Percentiles rank a stretch among this genome's conserved stretches.
Evolutionary conservation across 2,797 vertebrate species (phyloP).

Genomic region (Acanthis flammea): DNA sequence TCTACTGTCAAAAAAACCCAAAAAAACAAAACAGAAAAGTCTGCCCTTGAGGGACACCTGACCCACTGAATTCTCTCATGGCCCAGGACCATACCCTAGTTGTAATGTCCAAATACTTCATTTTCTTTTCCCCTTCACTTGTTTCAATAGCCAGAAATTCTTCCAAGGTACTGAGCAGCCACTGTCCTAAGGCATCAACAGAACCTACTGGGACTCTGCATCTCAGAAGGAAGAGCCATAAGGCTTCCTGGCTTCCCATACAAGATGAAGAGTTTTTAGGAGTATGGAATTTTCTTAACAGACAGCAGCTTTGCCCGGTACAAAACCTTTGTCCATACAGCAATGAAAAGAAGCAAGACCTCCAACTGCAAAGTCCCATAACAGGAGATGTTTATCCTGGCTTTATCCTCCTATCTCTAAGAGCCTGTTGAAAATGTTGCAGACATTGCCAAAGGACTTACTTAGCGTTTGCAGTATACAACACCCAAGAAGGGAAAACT

Average conservation of each 20-base stretch:
- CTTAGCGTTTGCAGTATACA: fast-evolving
- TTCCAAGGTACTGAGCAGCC: constrained; percentile 17
- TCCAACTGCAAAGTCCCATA: neutral
- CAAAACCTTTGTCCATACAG: neutral
- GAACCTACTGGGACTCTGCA: neutral
- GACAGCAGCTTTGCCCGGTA: neutral
- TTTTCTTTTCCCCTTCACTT: constrained; percentile 17
- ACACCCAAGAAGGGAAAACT: neutral
- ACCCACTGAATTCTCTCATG: neutral
- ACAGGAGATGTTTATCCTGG: neutral
- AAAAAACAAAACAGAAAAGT: neutral
- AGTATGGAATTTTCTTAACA: neutral
- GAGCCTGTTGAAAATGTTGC: neutral
- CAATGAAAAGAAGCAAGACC: neutral
- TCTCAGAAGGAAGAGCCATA: neutral
- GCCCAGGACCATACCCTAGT: neutral
- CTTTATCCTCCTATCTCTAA: neutral
- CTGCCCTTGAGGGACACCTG: neutral
- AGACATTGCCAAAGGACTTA: neutral
- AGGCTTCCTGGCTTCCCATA: neutral
- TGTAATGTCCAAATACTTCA: neutral
- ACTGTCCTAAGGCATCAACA: constrained; percentile 11
- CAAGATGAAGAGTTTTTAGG: neutral
- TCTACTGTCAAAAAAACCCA: neutral
- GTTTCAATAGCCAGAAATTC: neutral